These are phyloP conservation scores for Aphis gossypii DNA, from an alignment of 1,140 invertebrate genomes.

Conservation along the genomic window DNA sequence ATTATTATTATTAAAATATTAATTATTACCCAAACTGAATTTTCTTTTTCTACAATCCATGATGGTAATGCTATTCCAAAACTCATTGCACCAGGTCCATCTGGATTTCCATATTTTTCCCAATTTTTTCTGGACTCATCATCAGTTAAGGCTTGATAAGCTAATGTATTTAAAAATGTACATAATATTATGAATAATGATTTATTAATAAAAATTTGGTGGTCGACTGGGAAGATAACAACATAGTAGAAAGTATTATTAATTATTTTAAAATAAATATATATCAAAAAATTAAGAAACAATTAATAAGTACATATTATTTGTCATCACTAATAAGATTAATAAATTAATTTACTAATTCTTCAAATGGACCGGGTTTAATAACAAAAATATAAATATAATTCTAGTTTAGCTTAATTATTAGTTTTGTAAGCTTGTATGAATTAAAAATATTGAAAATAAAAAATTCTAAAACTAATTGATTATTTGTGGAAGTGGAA, in stretches of 20 bases:
- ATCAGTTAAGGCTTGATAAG: slow-evolving; percentile 87
- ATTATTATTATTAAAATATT: not conserved
- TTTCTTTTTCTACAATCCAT: slow-evolving; percentile 99
- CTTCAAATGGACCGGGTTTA: not conserved
- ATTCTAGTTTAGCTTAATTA: too few species aligned
- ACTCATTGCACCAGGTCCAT: slow-evolving; percentile 97
- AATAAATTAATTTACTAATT: not conserved
- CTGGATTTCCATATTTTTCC: slow-evolving; percentile 99
- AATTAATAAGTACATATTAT: too few species aligned
- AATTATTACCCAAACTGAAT: slow-evolving; percentile 87
- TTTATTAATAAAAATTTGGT: not conserved
- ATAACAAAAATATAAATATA: too few species aligned
- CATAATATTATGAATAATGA: not conserved
- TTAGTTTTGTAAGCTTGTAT: too few species aligned
- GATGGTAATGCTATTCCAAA: slow-evolving; percentile 99
- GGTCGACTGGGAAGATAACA: not conserved
- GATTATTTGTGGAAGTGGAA: not conserved
- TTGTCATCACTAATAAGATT: not conserved
- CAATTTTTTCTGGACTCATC: slow-evolving; percentile 96
- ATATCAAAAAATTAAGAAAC: too few species aligned
- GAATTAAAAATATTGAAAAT: not conserved
- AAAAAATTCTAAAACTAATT: not conserved
- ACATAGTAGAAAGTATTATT: not conserved
- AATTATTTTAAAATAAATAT: not conserved
- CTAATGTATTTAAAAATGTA: slow-evolving; percentile 62